phyloP scores from a whole-genome alignment of 2,797 vertebrate genomes.

The Pangasius djambal region DNA sequence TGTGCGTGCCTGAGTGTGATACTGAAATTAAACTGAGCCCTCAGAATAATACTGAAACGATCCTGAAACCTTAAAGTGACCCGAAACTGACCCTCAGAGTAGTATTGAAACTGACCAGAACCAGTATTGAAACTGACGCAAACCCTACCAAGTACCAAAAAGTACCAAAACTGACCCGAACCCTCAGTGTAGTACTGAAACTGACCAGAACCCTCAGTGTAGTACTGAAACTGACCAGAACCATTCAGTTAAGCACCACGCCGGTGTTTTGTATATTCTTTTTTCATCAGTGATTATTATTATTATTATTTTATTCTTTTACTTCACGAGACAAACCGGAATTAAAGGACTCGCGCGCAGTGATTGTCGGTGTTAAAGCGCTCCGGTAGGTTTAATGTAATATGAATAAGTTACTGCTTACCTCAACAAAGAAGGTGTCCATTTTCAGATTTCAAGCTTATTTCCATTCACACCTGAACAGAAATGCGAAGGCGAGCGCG shows the following conservation, averaged over 20 bases:
- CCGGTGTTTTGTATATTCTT: neutral
- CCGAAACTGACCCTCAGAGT: neutral
- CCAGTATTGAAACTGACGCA: too few species aligned
- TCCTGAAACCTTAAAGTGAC: neutral
- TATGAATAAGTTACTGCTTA: neutral
- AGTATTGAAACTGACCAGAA: neutral
- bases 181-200: neutral
- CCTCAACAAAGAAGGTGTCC: slow-evolving; percentile 6
- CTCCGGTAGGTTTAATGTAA: neutral
- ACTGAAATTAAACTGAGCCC: neutral
- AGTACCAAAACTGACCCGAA: neutral
- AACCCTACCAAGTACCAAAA: too few species aligned
- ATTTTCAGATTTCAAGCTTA: neutral
- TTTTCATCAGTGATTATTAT: neutral
- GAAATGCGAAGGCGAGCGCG: neutral
- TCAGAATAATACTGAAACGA: neutral
- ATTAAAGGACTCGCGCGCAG: neutral
- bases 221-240: neutral
- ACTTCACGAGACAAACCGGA: neutral
- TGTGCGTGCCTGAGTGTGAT: neutral
- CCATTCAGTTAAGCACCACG: neutral
- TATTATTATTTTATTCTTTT: neutral
- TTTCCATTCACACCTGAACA: neutral
- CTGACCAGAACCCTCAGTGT: neutral
- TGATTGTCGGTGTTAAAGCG: neutral